Evolutionary conservation across 2,888 invertebrate species (phyloP).

Genomic region (Theristus sp.): DNA sequence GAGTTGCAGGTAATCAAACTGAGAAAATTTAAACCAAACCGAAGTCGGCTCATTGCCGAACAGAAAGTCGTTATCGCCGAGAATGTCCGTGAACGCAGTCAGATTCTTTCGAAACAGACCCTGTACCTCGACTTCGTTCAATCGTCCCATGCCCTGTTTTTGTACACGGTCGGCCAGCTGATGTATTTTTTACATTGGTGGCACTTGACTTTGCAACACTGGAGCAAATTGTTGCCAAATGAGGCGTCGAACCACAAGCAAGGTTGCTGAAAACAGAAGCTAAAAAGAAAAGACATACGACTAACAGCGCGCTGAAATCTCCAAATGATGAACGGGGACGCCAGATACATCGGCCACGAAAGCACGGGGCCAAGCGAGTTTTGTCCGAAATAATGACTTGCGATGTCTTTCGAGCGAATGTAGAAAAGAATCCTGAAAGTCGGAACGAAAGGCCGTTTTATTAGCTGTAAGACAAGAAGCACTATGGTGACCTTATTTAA

Average conservation of each 20-base stretch:
- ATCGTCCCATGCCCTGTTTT: not conserved
- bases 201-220: too few relatives aligned
- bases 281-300: too few relatives aligned
- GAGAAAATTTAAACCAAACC: not conserved
- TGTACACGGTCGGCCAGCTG: too few relatives aligned
- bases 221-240: too few relatives aligned
- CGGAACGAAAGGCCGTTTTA: too few relatives aligned
- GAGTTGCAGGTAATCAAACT: too few relatives aligned
- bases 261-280: too few relatives aligned
- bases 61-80: not conserved
- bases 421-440: not conserved
- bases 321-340: not conserved
- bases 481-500: too few relatives aligned
- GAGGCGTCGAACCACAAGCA: too few relatives aligned
- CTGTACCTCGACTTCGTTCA: not conserved
- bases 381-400: not conserved
- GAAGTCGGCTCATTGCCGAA: not conserved
- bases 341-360: not conserved
- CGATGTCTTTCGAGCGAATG: not conserved
- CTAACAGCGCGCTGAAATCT: not conserved
- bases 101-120: not conserved
- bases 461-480: too few relatives aligned
- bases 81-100: not conserved
- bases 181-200: too few relatives aligned
- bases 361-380: not conserved